Percentiles rank a stretch among this genome's conserved stretches.
Conservation (phyloP, 2,113 vertebrate species). For the Salminus brasiliensis region DNA sequence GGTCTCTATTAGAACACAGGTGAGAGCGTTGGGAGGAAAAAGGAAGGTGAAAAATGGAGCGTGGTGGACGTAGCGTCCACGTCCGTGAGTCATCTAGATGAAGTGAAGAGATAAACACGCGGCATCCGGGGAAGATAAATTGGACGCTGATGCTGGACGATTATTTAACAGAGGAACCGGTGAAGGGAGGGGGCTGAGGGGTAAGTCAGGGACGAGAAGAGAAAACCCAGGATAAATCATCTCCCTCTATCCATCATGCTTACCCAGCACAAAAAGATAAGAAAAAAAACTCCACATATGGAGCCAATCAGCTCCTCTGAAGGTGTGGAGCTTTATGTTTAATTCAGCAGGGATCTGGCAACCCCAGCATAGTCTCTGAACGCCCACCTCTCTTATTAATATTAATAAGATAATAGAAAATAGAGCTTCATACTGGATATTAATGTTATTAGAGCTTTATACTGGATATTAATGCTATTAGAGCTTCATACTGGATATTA, state of each 20-base stretch:
- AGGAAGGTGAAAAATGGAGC: not conserved
- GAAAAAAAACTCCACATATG: constrained; percentile 28
- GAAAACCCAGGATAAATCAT: constrained; percentile 39
- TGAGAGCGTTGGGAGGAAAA: not conserved
- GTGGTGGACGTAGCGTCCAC: not conserved
- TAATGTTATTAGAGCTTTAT: no score
- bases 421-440: no score
- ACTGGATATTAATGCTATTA: no score
- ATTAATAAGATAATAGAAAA: no score
- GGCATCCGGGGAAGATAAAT: not conserved
- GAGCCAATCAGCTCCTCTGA: constrained; percentile 32
- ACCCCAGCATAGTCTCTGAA: constrained; percentile 7
- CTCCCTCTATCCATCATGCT: constrained; percentile 12
- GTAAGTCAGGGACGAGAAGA: not conserved
- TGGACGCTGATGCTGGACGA: constrained; percentile 19
- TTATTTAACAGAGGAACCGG: constrained; percentile 6
- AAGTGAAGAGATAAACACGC: not conserved
- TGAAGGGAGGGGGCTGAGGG: not conserved
- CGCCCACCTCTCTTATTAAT: not conserved
- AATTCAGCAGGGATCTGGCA: constrained; percentile 36
- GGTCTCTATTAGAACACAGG: not conserved
- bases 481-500: no score
- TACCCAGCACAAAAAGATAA: constrained; percentile 12
- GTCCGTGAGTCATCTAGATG: not conserved
- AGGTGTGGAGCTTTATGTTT: constrained; percentile 23